Percentiles rank a stretch among this genome's conserved stretches.
Conservation (phyloP, 2,113 vertebrate species). For the Oncorhynchus nerka region DNA sequence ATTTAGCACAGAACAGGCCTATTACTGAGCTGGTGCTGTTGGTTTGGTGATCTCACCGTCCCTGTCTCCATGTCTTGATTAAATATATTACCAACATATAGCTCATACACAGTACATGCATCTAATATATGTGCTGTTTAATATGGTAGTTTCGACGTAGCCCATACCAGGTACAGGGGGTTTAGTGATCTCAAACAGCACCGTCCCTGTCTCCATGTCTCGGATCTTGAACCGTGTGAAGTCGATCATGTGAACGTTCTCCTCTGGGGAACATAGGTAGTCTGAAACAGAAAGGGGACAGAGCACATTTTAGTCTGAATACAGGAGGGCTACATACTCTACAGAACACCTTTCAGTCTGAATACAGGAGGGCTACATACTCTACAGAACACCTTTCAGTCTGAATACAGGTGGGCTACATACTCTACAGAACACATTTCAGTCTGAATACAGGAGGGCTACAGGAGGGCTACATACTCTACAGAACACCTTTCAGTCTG, state of each 20-base stretch:
- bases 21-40: constrained; percentile 80
- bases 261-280: constrained; percentile 93
- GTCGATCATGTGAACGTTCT: constrained; percentile 97
- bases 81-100: background rate
- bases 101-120: too few relatives aligned
- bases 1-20: background rate
- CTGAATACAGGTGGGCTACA: background rate
- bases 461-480: background rate
- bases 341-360: background rate
- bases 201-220: constrained; percentile 95
- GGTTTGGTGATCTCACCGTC: constrained; percentile 97
- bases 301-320: background rate
- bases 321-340: background rate
- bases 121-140: too few relatives aligned
- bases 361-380: background rate
- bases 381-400: background rate
- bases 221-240: constrained; percentile 98
- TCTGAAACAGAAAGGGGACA: constrained; percentile 68
- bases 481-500: background rate
- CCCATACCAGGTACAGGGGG: constrained; percentile 59
- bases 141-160: too few relatives aligned
- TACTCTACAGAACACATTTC: background rate
- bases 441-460: background rate
- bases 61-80: constrained; percentile 95
- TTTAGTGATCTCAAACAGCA: constrained; percentile 97